Evolutionary conservation across 2,888 invertebrate genomes (phyloP).

Genomic region (Homarus gammarus): DNA sequence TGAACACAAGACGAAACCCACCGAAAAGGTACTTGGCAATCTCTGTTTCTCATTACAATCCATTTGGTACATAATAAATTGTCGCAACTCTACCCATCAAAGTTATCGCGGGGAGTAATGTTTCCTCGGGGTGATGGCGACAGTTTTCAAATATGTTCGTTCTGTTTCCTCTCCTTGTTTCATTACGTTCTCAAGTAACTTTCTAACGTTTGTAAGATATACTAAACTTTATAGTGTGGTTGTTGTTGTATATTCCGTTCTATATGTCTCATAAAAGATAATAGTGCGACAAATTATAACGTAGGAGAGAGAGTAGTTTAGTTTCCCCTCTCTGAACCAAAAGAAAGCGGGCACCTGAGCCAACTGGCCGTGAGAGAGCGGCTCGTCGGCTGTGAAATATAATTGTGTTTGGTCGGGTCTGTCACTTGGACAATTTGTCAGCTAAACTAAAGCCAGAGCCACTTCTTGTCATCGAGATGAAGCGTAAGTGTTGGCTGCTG

Average conservation of each 20-base stretch:
- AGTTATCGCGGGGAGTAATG: constrained; percentile 37
- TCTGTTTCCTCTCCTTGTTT: neutral
- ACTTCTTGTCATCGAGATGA: constrained; percentile 45
- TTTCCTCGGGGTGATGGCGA: neutral
- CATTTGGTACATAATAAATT: constrained; percentile 60
- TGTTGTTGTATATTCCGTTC: no score
- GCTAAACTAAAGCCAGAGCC: constrained; percentile 49
- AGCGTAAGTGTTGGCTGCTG: constrained; percentile 3
- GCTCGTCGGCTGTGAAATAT: constrained; percentile 34
- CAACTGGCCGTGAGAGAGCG: constrained; percentile 23
- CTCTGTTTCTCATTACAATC: constrained; percentile 52
- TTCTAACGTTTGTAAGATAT: neutral
- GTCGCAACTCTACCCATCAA: constrained; percentile 35
- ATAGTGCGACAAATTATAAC: neutral
- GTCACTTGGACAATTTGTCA: constrained; percentile 65
- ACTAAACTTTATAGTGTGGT: neutral
- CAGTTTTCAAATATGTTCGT: neutral
- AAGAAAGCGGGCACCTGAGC: constrained; percentile 23
- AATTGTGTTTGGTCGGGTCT: constrained; percentile 54
- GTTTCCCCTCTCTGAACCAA: constrained; percentile 2
- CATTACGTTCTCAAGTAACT: neutral
- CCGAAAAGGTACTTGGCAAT: neutral
- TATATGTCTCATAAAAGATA: neutral
- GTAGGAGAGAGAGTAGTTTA: neutral
- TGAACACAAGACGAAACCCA: neutral